Base-by-base conservation (phyloP, 2,888 invertebrate genomes). In the Acrobasis repandana region DNA sequence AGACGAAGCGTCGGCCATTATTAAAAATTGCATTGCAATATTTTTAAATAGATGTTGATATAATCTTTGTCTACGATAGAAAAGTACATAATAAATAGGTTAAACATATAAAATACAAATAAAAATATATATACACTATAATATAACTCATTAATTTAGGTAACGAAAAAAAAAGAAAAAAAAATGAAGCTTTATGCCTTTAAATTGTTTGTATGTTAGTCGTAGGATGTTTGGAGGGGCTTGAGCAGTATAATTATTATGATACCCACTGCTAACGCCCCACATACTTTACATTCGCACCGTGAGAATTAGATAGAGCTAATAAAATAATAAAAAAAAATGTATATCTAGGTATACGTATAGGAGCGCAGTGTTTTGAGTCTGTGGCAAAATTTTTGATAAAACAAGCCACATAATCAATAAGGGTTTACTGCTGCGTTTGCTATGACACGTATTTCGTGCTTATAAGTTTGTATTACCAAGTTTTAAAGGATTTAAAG, bases 51-150 rank as follows among this genome's bases (percentile, higher is more conserved):
- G 87, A 86, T 87, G 87, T 88, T 82, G 88, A 88, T 87, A 83
- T 88, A 88, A 90, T 89, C 88, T 86, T 86, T 88, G 86, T 90
- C 88, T 92, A 88, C 84, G 79, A 85, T 88, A 88, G 86, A 83
- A 78, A 88, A 88, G 86, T 88, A 90, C 90, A 90, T 90, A 86
- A 86, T 86, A 85, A 85, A 85, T 90, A 90, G 88, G 85, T 83
- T 85, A 80, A 59, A 89, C 83, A 85, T 85, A 86, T 84, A 79
- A 83, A 88, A 91, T 87, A 90, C 81, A 88, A 91, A 92, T 90
- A 92, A 92, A 92, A 91, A 92, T 91, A 92, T 91, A 92, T 91
- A 91, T 90, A 92, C 91, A 90, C 88, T 74, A 83, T 89, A 88
- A 82, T 87, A 76, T 89, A 85, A 90, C 85, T 89, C 85, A 88